Evolutionary conservation across 2,113 vertebrate genomes (phyloP), one percentile per base, ranked within the genome.

Genomic region (Channa maculata): DNA sequence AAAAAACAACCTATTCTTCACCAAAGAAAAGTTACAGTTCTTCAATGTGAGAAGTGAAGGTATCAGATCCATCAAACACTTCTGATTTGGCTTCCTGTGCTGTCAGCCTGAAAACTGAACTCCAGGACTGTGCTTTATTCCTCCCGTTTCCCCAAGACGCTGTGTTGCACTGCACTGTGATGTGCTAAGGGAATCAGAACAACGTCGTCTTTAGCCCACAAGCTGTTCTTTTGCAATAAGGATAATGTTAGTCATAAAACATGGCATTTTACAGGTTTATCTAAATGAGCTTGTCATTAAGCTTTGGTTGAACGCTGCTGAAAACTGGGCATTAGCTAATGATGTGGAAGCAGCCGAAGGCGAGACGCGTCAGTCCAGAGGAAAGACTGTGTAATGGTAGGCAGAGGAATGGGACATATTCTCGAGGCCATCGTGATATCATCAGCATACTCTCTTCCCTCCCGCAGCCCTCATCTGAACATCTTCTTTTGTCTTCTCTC

Each of bases 251-350:
- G 75, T 87, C 67, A 85, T 77, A 69, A 73, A 65, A 61, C 8
- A 63, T 11, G 43, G 52, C 57, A 78, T 79, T 68, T 86, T 83
- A 77, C 86, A 87, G 84, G 79, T 72, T 84, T 50, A 63, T 71
- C 64, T 83, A 80, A 86, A 75, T 73, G 80, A 78, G 68, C 66
- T 53, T 12, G 69, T 67, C 75, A 33, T 85, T 83, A 84, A 45
- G 60, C 68, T 77, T 60, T 65, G 51, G 76, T 61, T 82, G 60
- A 82, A 83, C 58, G 85, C 55, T 62, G 71, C 38, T 72, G 24
- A 77, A 64, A 66, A 59, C 69, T 55, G 49, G 72, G 75, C 75
- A 66, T 75, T 52, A 37, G 58, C 75, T 92, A 88, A 91, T 92
- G 75, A 90, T 80, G 69, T 51, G 46, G 71, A 82, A 74, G 63